These are phyloP conservation scores for Pituophis catenifer DNA, from an alignment of 2,113 vertebrate species.

Conservation along the genomic window DNA sequence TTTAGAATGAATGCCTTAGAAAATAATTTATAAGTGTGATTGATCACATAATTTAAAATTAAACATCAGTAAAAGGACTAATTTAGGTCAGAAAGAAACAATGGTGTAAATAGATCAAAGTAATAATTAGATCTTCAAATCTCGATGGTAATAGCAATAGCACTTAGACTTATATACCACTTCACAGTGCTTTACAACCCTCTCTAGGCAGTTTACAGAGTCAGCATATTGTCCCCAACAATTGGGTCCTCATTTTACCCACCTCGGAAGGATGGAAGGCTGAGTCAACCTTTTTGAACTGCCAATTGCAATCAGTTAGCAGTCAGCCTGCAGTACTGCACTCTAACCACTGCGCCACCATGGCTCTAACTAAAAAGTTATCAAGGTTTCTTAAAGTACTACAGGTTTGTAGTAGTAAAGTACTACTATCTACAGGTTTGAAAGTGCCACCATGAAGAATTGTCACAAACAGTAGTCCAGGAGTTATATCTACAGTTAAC, in stretches of 20 bases:
- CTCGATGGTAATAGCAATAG: neutral
- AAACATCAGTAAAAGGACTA: slow-evolving; percentile 17
- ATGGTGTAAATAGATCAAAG: slow-evolving; percentile 23
- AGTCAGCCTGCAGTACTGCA: no score
- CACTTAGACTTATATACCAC: no score
- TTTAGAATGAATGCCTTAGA: slow-evolving; percentile 20
- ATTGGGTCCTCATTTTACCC: no score
- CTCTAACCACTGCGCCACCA: no score
- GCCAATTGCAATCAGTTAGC: no score
- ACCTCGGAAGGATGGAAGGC: no score
- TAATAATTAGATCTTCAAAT: neutral
- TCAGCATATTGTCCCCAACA: no score
- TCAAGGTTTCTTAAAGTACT: neutral
- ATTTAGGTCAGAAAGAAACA: neutral
- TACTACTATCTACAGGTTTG: neutral
- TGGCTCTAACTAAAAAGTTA: neutral
- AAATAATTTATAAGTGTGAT: slow-evolving; percentile 31
- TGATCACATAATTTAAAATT: slow-evolving; percentile 32
- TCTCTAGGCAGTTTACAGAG: no score
- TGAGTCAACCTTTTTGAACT: no score
- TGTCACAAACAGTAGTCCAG: neutral
- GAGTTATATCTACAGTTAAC: neutral
- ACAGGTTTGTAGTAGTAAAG: neutral
- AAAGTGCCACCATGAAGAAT: neutral
- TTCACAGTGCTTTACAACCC: no score